These are phyloP conservation scores for Pantherophis guttatus DNA, from an alignment of 2,113 vertebrate genomes.

Conservation along the genomic window DNA sequence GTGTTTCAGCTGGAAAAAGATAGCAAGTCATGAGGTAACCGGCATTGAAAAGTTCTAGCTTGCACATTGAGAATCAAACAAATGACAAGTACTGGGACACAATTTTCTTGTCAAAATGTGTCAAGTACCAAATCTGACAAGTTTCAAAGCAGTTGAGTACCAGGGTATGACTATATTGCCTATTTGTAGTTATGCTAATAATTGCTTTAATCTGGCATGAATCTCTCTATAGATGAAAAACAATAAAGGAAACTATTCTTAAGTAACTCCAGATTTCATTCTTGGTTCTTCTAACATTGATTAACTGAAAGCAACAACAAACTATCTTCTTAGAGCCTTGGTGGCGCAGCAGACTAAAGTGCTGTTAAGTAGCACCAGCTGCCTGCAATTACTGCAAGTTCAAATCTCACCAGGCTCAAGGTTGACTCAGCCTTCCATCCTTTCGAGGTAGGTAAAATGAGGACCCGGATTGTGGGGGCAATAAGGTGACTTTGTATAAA, in stretches of 20 bases:
- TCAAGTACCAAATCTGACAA: not conserved
- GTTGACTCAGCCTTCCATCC: no score
- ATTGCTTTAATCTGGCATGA: not conserved
- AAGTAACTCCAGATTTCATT: no score
- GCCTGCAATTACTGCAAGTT: no score
- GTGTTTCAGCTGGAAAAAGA: not conserved
- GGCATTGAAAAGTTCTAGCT: not conserved
- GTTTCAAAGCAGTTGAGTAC: not conserved
- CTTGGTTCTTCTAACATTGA: not conserved
- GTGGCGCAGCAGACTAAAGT: no score
- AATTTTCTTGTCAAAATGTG: not conserved
- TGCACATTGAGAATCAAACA: not conserved
- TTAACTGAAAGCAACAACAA: not conserved
- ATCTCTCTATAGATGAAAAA: not conserved
- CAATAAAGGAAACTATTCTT: not conserved
- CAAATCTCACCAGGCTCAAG: no score
- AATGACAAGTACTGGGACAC: not conserved
- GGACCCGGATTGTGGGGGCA: no score
- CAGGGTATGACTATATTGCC: not conserved
- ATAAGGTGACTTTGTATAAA: no score
- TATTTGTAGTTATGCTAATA: not conserved
- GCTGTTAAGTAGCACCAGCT: no score
- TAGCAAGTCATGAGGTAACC: not conserved
- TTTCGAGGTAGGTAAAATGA: no score
- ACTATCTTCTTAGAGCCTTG: not conserved